A percentile compares a stretch with the other conserved stretches of the same genome.
Evolutionary conservation across 2,888 invertebrate species (phyloP).

Genomic region (Formica aserva): DNA sequence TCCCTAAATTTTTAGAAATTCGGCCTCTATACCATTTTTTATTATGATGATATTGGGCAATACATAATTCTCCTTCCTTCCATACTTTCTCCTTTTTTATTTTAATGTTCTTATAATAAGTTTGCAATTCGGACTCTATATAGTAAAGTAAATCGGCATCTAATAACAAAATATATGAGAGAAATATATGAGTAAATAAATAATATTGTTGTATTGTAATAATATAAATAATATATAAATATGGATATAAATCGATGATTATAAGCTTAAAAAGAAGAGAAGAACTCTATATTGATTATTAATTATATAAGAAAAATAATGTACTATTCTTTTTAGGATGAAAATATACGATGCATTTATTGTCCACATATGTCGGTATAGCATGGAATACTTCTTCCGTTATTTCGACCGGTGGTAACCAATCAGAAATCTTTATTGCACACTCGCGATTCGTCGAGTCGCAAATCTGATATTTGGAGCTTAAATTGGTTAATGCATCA

Average conservation of each 20-base stretch:
- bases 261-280: not conserved
- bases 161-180: conserved; percentile 30
- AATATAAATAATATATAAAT: conserved; percentile 1
- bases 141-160: conserved; percentile 82
- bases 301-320: conserved; percentile 39
- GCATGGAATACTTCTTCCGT: conserved; percentile 87
- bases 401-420: conserved; percentile 88
- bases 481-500: not conserved
- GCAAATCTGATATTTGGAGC: not conserved
- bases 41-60: conserved; percentile 90
- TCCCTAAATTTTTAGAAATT: conserved; percentile 86
- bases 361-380: conserved; percentile 89
- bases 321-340: conserved; percentile 80
- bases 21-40: conserved; percentile 91
- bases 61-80: conserved; percentile 89
- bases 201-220: not conserved
- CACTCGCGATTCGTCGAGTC: not conserved
- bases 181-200: not conserved
- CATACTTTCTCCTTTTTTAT: conserved; percentile 87
- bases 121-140: conserved; percentile 87
- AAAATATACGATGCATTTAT: conserved; percentile 85
- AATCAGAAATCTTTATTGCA: conserved; percentile 83
- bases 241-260: not conserved
- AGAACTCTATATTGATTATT: conserved; percentile 7
- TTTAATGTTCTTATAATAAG: conserved; percentile 86